These are phyloP conservation scores for Squalus acanthias DNA, from an alignment of 2,797 vertebrate genomes.

Conservation along the genomic window DNA sequence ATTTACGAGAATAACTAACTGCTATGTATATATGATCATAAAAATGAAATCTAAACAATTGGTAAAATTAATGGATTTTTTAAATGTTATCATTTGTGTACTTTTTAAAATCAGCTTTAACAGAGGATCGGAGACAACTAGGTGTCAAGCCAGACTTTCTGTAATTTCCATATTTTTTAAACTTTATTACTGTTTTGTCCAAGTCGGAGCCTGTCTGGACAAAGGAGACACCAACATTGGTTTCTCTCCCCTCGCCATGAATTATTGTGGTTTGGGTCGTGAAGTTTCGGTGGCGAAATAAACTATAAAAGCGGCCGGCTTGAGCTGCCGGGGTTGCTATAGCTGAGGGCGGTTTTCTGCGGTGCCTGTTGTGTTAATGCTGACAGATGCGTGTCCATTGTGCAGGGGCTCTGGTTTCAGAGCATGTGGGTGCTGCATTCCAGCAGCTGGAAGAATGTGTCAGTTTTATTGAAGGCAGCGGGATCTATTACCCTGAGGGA, in stretches of 20 bases:
- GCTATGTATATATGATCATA: background rate
- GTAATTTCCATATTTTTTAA: background rate
- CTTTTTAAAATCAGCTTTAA: background rate
- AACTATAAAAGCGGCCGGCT: background rate
- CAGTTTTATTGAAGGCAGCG: conserved; percentile 13
- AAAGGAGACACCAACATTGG: background rate
- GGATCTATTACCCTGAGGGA: background rate
- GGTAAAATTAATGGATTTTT: background rate
- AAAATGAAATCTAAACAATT: background rate
- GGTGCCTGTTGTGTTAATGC: background rate
- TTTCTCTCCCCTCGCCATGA: background rate
- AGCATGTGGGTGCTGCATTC: conserved; percentile 14
- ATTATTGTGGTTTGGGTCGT: background rate
- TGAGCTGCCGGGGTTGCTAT: background rate
- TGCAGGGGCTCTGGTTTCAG: conserved; percentile 15
- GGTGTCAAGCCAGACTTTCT: background rate
- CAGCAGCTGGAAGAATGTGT: conserved; percentile 25
- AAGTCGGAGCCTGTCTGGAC: background rate
- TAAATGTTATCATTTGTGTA: background rate
- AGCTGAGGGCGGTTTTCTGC: background rate
- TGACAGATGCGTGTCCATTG: background rate
- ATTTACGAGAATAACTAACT: background rate
- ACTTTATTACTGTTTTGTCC: background rate
- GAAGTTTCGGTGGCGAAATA: background rate
- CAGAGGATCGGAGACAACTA: too few species aligned